Evolutionary conservation across 2,888 invertebrate genomes (phyloP).

Genomic region (Caenorhabditis zanzibari): DNA sequence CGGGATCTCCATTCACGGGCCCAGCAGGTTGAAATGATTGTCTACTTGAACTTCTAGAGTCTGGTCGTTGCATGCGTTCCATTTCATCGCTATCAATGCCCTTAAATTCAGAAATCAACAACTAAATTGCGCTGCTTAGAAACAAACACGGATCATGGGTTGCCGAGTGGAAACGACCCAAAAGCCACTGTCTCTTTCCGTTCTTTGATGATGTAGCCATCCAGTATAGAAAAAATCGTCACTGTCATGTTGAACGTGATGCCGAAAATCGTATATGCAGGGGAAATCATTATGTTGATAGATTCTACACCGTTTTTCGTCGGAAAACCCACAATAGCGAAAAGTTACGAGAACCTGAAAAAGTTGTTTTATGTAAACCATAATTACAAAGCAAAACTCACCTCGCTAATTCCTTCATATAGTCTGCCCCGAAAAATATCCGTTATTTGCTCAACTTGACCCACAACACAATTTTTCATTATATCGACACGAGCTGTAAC

Average conservation of each 20-base stretch:
- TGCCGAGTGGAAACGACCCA: background rate
- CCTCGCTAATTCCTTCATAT: background rate
- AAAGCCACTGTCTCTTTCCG: background rate
- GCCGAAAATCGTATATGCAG: background rate
- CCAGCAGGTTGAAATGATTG: background rate
- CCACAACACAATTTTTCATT: background rate
- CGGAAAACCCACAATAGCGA: background rate
- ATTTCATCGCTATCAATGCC: too few species aligned
- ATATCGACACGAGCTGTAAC: background rate
- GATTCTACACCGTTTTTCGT: background rate
- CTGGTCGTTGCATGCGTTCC: background rate
- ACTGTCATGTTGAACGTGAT: background rate
- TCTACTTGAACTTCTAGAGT: background rate
- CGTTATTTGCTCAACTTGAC: background rate
- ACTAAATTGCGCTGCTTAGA: background rate
- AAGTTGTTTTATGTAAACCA: too few species aligned
- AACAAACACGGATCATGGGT: background rate
- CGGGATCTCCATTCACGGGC: background rate
- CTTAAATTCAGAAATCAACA: background rate
- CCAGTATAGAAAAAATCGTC: background rate
- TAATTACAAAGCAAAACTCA: background rate
- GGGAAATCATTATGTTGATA: background rate
- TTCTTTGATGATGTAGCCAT: background rate
- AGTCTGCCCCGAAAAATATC: background rate
- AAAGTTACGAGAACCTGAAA: background rate